Evolutionary conservation across 2,888 invertebrate genomes (phyloP).

Genomic region (Drosophila pegasa): DNA sequence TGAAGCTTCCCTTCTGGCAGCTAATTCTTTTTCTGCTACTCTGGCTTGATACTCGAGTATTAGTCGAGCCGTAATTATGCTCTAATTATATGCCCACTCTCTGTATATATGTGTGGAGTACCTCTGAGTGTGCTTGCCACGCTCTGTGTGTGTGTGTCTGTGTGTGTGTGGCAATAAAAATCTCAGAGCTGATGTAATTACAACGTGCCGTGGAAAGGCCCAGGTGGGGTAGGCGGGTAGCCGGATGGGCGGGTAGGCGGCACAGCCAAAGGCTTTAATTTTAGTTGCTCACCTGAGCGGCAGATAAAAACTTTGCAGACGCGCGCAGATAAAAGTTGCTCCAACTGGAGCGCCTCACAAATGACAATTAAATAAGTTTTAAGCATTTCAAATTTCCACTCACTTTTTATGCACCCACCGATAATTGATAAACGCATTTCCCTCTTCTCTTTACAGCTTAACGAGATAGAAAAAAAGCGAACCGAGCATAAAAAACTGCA

Average conservation of each 20-base stretch:
- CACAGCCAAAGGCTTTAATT: slow-evolving; percentile 44
- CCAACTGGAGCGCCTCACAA: slow-evolving; percentile 7
- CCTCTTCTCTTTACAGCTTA: slow-evolving; percentile 28
- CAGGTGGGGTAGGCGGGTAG: no score
- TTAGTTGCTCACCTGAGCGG: slow-evolving; percentile 34
- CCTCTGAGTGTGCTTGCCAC: background rate
- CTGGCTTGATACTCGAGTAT: slow-evolving; percentile 66
- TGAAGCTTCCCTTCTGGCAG: slow-evolving; percentile 54
- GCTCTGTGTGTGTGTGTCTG: slow-evolving; percentile 9
- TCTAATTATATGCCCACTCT: slow-evolving; percentile 69
- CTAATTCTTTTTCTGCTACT: slow-evolving; percentile 70
- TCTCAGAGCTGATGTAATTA: slow-evolving; percentile 73
- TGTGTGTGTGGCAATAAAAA: slow-evolving; percentile 61
- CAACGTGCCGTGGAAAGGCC: slow-evolving; percentile 48
- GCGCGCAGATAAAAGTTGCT: slow-evolving; percentile 36
- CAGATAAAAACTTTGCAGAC: slow-evolving; percentile 52
- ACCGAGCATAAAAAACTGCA: background rate
- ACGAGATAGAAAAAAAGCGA: background rate
- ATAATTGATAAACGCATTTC: background rate
- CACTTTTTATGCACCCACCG: background rate
- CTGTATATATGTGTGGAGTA: slow-evolving; percentile 11
- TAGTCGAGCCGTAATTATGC: slow-evolving; percentile 76
- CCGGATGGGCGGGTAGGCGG: no score
- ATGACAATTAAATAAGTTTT: slow-evolving; percentile 23
- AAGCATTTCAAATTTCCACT: slow-evolving; percentile 2